Percentiles rank a stretch among this genome's conserved stretches.
Conservation (phyloP, 2,888 invertebrate genomes). For the Lamellibrachia satsuma region DNA sequence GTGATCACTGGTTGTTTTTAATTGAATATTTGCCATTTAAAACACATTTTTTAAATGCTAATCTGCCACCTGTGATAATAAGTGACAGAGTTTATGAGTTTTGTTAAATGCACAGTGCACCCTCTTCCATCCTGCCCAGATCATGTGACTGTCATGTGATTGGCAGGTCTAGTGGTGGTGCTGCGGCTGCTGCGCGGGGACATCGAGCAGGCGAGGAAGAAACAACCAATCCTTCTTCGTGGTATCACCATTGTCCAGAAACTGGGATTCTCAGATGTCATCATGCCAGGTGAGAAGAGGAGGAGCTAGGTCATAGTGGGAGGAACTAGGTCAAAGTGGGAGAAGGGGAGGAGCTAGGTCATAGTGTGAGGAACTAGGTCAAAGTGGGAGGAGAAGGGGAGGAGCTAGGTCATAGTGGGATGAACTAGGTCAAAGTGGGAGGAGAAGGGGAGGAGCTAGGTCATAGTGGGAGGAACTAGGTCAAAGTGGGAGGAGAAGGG, state of each 20-base stretch:
- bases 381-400: too few relatives aligned
- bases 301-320: not conserved
- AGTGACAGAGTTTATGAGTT: not conserved
- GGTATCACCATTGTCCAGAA: conserved; percentile 86
- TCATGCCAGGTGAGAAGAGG: conserved; percentile 81
- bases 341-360: too few relatives aligned
- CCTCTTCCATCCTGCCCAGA: not conserved
- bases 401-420: too few relatives aligned
- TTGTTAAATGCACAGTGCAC: not conserved
- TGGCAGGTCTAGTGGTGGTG: conserved; percentile 69
- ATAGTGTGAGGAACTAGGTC: too few relatives aligned
- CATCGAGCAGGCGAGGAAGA: conserved; percentile 80
- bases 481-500: not conserved
- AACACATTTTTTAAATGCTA: too few relatives aligned
- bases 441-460: not conserved
- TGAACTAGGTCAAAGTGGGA: not conserved
- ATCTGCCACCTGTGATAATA: too few relatives aligned
- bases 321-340: too few relatives aligned
- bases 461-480: not conserved
- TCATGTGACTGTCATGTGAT: not conserved
- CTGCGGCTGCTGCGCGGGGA: conserved; percentile 83
- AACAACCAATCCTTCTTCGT: conserved; percentile 80
- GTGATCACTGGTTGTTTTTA: too few relatives aligned
- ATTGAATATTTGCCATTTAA: not conserved
- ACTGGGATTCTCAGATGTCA: conserved; percentile 92